Evolutionary conservation across 2,113 vertebrate species (phyloP).

Genomic region (Barbus barbus): DNA sequence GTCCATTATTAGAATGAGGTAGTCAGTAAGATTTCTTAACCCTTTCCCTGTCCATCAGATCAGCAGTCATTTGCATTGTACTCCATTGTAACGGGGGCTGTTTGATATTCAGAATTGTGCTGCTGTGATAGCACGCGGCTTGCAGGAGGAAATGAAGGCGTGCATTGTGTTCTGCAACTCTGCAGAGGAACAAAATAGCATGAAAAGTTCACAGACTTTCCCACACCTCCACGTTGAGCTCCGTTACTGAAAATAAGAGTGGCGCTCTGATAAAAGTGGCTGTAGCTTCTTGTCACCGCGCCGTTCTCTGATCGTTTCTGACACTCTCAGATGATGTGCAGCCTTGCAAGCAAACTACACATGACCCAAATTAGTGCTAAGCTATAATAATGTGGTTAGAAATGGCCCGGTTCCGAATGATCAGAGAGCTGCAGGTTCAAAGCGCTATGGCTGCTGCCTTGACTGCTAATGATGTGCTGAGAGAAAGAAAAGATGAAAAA

Average conservation of each 20-base stretch:
- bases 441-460: constrained; percentile 60
- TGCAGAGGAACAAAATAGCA: constrained; percentile 67
- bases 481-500: not conserved
- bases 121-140: constrained; percentile 68
- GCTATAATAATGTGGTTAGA: constrained; percentile 77
- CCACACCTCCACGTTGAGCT: constrained; percentile 53
- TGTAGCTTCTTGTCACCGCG: constrained; percentile 28
- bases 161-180: constrained; percentile 69
- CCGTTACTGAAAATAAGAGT: constrained; percentile 21
- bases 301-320: constrained; percentile 42
- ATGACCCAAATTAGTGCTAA: constrained; percentile 67
- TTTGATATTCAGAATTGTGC: constrained; percentile 80
- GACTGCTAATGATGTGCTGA: constrained; percentile 72
- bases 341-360: constrained; percentile 58
- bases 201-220: constrained; percentile 69
- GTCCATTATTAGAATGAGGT: constrained; percentile 51
- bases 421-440: constrained; percentile 76
- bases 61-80: constrained; percentile 54
- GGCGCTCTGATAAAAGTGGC: constrained; percentile 53
- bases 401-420: constrained; percentile 71
- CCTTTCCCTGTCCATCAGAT: constrained; percentile 48
- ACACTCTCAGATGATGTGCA: constrained; percentile 43
- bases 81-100: constrained; percentile 62
- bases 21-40: constrained; percentile 37
- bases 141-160: constrained; percentile 70